Base-by-base conservation (phyloP, 2,797 vertebrate species). In the Cetoscarus ocellatus region DNA sequence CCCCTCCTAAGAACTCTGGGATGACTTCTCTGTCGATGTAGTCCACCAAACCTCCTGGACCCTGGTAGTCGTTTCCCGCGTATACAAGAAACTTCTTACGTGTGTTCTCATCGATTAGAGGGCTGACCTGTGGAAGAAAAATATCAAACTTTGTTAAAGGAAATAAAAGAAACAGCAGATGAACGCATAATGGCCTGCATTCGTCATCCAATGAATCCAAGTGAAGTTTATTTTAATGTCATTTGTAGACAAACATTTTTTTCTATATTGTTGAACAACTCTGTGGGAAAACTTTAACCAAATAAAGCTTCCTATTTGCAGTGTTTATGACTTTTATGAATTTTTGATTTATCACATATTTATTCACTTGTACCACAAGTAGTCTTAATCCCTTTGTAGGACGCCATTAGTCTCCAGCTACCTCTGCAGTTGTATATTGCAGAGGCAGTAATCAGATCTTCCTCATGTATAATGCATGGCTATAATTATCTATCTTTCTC, bases 91-190 rank as follows among this genome's bases (percentile, higher is more conserved):
- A 98, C 80, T 99, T 99, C 79, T 95, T 97, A 3, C 96, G 93
- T 15, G 97, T 98, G 83, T 99, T 99, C 88, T 99, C 98, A 66
- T 98, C 95, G n/a, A 99, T 99, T 86, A 99, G 95, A 0, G 97
- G 97, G 80, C 97, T 99, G 59, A 99, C 95, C 98, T 99, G 80
- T 1, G 64, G 5, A 53, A 38, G 7, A 80, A 79, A 3, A 64
- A 83, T 17, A 14, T 0, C 10, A 18, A 51, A 27, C 39, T 27
- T 49, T 43, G 42, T 39, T 12, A 72, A 9, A 65, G 3, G 53
- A 49, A 59, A 70, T 19, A 36, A 49, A 45, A 12, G 34, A 35
- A 58, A 53, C 49, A 51, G 55, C 60, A 57, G 51, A 19, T 52
- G 61, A 47, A 40, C 27, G 27, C 19, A n/a, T 45, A 48, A 34